Base-by-base conservation (phyloP, 2,888 invertebrate genomes). In the Acanthoscelides obtectus region DNA sequence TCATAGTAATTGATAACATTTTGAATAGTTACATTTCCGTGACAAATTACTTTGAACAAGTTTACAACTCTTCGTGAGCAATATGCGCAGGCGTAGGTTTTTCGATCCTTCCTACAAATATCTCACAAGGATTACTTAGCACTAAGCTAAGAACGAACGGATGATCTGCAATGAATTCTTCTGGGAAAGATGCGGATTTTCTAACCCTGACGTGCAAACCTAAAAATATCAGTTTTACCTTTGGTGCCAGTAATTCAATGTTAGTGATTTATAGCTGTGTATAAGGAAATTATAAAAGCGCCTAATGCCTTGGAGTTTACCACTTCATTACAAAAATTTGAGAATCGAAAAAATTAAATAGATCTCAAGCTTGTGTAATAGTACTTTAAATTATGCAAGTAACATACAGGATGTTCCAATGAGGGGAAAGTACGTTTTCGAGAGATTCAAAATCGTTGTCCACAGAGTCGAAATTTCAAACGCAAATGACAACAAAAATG, bases 101-200 rank as follows among this genome's bases (percentile, higher is more conserved):
- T 20, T 72, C 19, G 65, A 77, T 71, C 72, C 73, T 76, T 67
- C 77, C 77, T 64, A 69, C 72, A 72, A 77, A 76, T 63, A 77
- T 63, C 65, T 69, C 70, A 66, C 64, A 69, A 20, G 70, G n/a
- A 22, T 64, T 69, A 45, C 68, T 72, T 22, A 63, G 66, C 3
- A 72, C 69, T 67, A 74, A 45, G 65, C 69, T 68, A 69, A 74
- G 70, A 19, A 78, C 70, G 64, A 77, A 78, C 0, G 78, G 76
- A 72, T 77, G 75, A 70, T 79, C 76, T 17, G 74, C 77, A 17
- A 68, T 68, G 66, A 77, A 77, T 21, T 74, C 74, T 67, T 77
- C 71, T 2, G 71, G 66, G 64, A 64, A 45, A 66, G 69, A 21
- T 70, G 68, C 27, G 68, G 66, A 17, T 63, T 72, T 63, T 70